phyloP scores from a whole-genome alignment of 2,888 invertebrate genomes.

The Lasioglossum vierecki region DNA sequence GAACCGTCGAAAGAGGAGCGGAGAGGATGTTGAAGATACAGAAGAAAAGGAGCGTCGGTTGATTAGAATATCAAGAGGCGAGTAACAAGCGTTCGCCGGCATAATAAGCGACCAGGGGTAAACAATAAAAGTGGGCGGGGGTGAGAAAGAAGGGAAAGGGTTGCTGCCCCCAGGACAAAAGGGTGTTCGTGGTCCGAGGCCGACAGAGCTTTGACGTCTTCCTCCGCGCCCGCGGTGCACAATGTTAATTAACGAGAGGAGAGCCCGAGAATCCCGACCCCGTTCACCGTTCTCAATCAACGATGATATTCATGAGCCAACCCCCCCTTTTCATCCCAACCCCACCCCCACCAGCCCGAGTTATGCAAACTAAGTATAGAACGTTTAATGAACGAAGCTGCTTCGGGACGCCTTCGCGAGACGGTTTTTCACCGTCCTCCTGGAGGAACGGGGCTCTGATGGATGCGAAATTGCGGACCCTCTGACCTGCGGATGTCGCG shows the following conservation, averaged over 20 bases:
- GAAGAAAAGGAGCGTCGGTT: slow-evolving; percentile 42
- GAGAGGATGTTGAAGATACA: not conserved
- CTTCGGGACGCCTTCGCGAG: slow-evolving; percentile 44
- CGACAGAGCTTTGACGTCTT: slow-evolving; percentile 79
- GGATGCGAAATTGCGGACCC: not conserved
- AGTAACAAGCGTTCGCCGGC: slow-evolving; percentile 63
- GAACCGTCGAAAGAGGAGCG: not conserved
- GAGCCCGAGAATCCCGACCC: slow-evolving; percentile 60
- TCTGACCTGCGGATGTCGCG: not conserved
- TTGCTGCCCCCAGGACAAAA: slow-evolving; percentile 63
- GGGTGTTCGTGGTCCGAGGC: slow-evolving; percentile 66
- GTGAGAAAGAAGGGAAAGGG: slow-evolving; percentile 48
- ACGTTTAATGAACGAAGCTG: slow-evolving; percentile 59
- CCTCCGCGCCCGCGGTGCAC: slow-evolving; percentile 72
- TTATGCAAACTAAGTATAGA: slow-evolving; percentile 63
- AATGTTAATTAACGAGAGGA: slow-evolving; percentile 82
- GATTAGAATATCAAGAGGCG: slow-evolving; percentile 80
- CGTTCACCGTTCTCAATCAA: slow-evolving; percentile 80
- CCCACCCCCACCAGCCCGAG: slow-evolving; percentile 30
- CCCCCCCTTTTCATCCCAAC: not conserved
- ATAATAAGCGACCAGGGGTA: slow-evolving; percentile 77
- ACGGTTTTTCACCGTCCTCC: slow-evolving; percentile 25
- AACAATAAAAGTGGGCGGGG: slow-evolving; percentile 79
- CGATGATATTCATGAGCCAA: slow-evolving; percentile 78
- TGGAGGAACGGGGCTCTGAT: not conserved